These are phyloP conservation scores for Seira musarum DNA, from an alignment of 2,888 invertebrate genomes.

Conservation along the genomic window DNA sequence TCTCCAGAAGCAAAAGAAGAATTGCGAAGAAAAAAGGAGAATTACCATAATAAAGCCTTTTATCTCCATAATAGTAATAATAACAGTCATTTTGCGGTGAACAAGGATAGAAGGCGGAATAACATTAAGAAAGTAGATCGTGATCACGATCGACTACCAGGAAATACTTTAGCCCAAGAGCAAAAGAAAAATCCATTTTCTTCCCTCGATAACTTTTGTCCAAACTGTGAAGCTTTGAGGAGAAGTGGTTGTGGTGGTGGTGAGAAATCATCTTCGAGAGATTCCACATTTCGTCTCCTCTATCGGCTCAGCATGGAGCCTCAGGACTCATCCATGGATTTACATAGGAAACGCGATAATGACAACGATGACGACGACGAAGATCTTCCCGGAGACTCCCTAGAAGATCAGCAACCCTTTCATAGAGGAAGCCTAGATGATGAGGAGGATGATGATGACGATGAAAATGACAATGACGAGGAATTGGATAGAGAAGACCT, in stretches of 20 bases:
- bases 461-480: slow-evolving; percentile 34
- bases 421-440: slow-evolving; percentile 24
- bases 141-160: slow-evolving; percentile 7
- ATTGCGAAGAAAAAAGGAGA: not conserved
- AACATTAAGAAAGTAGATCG: slow-evolving; percentile 1
- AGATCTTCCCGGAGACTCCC: slow-evolving; percentile 39
- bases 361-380: slow-evolving; percentile 31
- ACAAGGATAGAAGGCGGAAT: slow-evolving; percentile 20
- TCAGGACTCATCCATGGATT: slow-evolving; percentile 40
- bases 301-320: slow-evolving; percentile 51
- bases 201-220: slow-evolving; percentile 27
- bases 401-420: slow-evolving; percentile 43
- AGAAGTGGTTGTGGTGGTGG: not conserved
- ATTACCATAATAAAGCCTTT: slow-evolving; percentile 54
- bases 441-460: slow-evolving; percentile 35
- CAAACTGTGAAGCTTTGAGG: slow-evolving; percentile 2
- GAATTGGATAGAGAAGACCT: slow-evolving; percentile 52
- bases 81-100: not conserved
- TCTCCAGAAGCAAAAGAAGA: slow-evolving; percentile 29
- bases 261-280: not conserved
- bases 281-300: slow-evolving; percentile 19
- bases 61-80: slow-evolving; percentile 40
- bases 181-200: slow-evolving; percentile 21
- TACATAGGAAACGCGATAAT: slow-evolving; percentile 45
- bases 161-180: not conserved